Conservation (phyloP, 2,888 invertebrate species). For the Auanema freiburgensis region DNA sequence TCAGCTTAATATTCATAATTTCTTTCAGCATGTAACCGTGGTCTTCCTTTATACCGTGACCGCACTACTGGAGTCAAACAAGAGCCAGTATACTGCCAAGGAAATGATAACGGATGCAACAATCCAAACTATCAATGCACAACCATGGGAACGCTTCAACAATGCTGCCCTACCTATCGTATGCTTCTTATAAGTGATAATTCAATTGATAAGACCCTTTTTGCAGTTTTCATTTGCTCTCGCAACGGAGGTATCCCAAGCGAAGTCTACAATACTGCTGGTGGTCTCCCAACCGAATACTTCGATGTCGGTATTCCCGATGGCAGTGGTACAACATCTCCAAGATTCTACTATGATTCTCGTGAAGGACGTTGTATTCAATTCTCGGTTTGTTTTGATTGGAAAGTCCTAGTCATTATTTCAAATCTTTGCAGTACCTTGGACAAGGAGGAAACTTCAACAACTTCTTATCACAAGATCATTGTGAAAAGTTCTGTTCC, state of each 20-base stretch:
- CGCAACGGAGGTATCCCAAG: conserved; percentile 62
- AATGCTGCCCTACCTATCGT: conserved; percentile 63
- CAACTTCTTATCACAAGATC: conserved; percentile 62
- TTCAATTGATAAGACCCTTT: too few relatives aligned
- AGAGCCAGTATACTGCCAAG: conserved; percentile 63
- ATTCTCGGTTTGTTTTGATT: conserved; percentile 48
- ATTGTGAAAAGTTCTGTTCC: conserved; percentile 64
- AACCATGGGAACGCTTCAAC: conserved; percentile 62
- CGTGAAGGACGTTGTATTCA: conserved; percentile 62
- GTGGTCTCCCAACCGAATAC: conserved; percentile 61
- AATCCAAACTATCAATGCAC: conserved; percentile 63
- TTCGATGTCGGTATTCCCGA: conserved; percentile 63
- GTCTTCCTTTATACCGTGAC: conserved; percentile 63
- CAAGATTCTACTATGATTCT: conserved; percentile 61
- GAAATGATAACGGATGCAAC: conserved; percentile 62
- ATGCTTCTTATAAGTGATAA: conserved; percentile 21
- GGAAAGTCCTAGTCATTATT: not conserved
- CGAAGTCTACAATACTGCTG: conserved; percentile 64
- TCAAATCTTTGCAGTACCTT: conserved; percentile 42
- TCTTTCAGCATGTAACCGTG: conserved; percentile 60
- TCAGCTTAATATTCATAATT: not conserved
- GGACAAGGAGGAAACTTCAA: conserved; percentile 64
- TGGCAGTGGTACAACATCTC: conserved; percentile 58
- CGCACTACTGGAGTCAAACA: conserved; percentile 63
- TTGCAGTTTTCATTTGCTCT: conserved; percentile 59